Conservation (phyloP, 2,113 vertebrate genomes). For the Gymnobelideus leadbeateri region DNA sequence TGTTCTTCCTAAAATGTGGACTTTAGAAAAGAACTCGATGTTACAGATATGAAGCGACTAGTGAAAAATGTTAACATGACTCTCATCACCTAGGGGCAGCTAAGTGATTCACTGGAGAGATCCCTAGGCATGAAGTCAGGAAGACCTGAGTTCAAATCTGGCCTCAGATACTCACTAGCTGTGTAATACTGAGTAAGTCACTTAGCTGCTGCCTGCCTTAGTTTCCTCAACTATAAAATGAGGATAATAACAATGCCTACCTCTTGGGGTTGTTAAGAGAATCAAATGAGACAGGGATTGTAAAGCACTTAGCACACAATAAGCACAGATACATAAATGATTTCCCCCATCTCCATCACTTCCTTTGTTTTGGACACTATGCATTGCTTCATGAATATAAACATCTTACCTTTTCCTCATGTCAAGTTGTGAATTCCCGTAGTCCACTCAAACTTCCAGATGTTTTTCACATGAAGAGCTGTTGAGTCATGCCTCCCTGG, state of each 20-base stretch:
- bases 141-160: neutral
- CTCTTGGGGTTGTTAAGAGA: neutral
- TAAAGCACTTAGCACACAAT: neutral
- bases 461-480: neutral
- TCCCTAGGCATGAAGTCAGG: neutral
- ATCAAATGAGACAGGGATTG: neutral
- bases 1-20: neutral
- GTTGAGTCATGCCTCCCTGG: neutral
- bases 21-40: neutral
- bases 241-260: neutral
- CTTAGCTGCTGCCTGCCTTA: neutral
- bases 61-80: neutral
- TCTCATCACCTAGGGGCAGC: neutral
- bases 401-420: neutral
- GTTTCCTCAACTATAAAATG: neutral
- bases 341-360: neutral
- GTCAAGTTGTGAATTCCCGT: neutral
- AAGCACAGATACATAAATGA: neutral
- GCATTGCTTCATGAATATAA: neutral
- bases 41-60: neutral
- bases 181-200: neutral
- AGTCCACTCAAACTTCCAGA: neutral
- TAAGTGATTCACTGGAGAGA: too few species aligned
- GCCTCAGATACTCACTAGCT: neutral
- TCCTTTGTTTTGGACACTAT: neutral